phyloP scores from a whole-genome alignment of 2,113 vertebrate genomes.

The Stigmatopora argus region DNA sequence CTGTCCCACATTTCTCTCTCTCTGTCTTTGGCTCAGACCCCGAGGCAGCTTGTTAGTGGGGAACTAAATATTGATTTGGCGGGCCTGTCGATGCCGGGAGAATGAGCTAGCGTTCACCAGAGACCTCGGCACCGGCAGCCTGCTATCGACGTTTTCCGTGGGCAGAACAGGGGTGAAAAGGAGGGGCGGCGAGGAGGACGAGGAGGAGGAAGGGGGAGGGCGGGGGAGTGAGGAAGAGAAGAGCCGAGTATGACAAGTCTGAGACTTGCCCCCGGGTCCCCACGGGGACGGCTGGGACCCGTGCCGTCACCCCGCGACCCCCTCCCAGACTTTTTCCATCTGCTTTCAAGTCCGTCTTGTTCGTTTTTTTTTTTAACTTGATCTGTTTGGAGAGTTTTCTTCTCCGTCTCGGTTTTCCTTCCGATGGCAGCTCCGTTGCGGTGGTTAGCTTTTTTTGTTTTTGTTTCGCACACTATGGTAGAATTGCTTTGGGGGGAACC shows the following conservation, averaged over 20 bases:
- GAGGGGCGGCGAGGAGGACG: not conserved
- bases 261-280: conserved; percentile 84
- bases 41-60: conserved; percentile 99
- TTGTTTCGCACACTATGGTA: not conserved
- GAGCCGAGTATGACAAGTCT: conserved; percentile 90
- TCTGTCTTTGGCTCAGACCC: conserved; percentile 77
- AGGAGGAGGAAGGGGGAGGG: conserved; percentile 52
- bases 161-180: conserved; percentile 76
- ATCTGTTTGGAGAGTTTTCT: conserved; percentile 40
- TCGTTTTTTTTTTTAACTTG: conserved; percentile 54
- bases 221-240: conserved; percentile 49
- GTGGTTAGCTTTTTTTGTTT: not conserved
- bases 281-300: conserved; percentile 82
- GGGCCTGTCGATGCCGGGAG: conserved; percentile 98
- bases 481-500: too few relatives aligned
- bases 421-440: too few relatives aligned
- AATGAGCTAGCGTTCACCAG: conserved; percentile 99
- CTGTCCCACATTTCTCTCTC: conserved; percentile 80
- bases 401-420: conserved; percentile 8
- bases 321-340: conserved; percentile 80
- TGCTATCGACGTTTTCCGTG: conserved; percentile 99
- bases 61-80: conserved; percentile 99
- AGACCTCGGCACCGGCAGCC: conserved; percentile 95
- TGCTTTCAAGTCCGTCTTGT: conserved; percentile 85
- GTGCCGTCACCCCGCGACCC: conserved; percentile 55